Conservation (phyloP, 2,888 invertebrate genomes). For the Leucozona laternaria region DNA sequence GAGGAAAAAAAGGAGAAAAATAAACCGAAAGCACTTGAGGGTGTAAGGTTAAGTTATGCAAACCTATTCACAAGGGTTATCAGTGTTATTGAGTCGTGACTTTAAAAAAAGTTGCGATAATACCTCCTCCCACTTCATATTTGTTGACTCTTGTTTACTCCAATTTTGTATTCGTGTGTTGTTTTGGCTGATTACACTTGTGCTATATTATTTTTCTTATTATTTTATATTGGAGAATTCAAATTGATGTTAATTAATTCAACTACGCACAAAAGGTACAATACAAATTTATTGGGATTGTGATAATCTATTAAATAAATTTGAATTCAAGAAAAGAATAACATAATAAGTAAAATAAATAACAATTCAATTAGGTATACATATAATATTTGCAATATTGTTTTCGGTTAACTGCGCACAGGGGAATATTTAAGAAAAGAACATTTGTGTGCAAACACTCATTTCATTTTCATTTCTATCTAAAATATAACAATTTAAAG, state of each 20-base stretch:
- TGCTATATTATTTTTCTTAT: conserved; percentile 12
- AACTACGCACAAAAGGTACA: conserved; percentile 16
- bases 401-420: conserved; percentile 1
- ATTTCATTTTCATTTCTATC: no score
- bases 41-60: conserved; percentile 40
- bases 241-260: conserved; percentile 53
- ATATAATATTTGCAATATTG: neutral
- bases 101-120: conserved; percentile 21
- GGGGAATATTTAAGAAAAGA: neutral
- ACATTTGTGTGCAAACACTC: no score
- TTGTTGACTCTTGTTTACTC: conserved; percentile 16
- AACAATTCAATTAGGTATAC: neutral
- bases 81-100: conserved; percentile 5
- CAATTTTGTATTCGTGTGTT: conserved; percentile 10
- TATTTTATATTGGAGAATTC: conserved; percentile 4
- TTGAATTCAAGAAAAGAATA: conserved; percentile 19
- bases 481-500: no score
- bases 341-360: neutral
- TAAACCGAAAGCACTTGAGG: conserved; percentile 23
- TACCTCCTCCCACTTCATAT: neutral
- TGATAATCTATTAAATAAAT: conserved; percentile 46
- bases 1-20: neutral
- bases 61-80: conserved; percentile 54
- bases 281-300: neutral
- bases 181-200: conserved; percentile 5